Conservation (phyloP, 2,888 invertebrate genomes). For the Pandemis corylana region DNA sequence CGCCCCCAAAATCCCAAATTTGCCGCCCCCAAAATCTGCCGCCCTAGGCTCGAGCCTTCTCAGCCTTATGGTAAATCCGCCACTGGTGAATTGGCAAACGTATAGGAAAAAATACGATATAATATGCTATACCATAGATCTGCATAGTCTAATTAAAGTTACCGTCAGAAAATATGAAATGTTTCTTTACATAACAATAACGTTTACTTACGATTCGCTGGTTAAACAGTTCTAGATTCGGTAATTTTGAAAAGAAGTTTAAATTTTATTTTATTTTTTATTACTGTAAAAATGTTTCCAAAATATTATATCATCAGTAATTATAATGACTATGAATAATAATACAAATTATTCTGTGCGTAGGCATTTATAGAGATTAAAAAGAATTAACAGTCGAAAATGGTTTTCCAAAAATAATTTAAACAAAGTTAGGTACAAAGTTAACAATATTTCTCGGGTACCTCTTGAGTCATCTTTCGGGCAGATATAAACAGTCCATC, state of each 20-base stretch:
- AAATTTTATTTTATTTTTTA: background rate
- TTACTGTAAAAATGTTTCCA: conserved; percentile 11
- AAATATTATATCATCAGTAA: conserved; percentile 22
- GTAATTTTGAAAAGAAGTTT: background rate
- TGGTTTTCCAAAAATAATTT: conserved; percentile 10
- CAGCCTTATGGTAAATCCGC: no score
- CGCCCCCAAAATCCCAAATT: no score
- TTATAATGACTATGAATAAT: conserved; percentile 24
- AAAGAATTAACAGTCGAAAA: conserved; percentile 29
- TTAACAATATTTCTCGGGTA: conserved; percentile 1
- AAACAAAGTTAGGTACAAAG: background rate
- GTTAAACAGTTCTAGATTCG: conserved; percentile 3
- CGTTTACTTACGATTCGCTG: background rate
- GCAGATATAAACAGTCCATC: background rate
- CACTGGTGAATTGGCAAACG: conserved; percentile 45
- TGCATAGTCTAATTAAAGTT: conserved; percentile 18
- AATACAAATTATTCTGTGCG: conserved; percentile 29
- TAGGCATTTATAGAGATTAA: conserved; percentile 20
- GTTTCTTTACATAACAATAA: conserved; percentile 14
- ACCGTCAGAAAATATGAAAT: conserved; percentile 30
- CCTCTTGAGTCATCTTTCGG: background rate
- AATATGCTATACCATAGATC: background rate
- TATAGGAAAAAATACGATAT: conserved; percentile 9
- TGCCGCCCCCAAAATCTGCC: no score
- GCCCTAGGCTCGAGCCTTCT: no score